Evolutionary conservation across 2,113 vertebrate species (phyloP), one percentile per base, ranked within the genome.

Genomic region (Bubalus kerabau): DNA sequence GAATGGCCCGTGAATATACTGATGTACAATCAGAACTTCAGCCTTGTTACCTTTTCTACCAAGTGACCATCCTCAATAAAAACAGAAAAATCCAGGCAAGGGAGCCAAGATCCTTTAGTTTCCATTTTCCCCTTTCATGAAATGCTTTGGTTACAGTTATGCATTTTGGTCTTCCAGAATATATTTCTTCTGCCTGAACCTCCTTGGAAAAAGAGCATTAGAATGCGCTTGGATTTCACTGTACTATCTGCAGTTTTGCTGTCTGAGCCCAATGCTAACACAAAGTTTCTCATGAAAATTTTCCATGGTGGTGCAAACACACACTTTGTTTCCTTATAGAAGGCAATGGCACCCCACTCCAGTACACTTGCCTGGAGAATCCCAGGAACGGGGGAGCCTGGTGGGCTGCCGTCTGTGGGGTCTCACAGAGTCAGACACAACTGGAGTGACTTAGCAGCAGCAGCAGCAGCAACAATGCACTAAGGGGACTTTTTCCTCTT

Each of bases 401-500:
- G 11, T 48, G 48, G 48, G 48, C 8, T 48, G 48, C 2, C 48
- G 2, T 48, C 48, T 48, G 48, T 48, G 48, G 48, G 48, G 48
- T 48, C 11, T 11, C 48, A 48, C 48, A 48, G 48, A 48, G 1
- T 48, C 48, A 48, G 11, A 48, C 48, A 48, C 2, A 9, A 48
- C 48, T 48, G 48, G 48, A 48, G 48, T 48, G 48, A 48, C 48
- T 48, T 48, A 13, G 48, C 48, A 48, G 48, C 48, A 48, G 48
- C 48, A 48, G 48, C 11, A 48, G 48, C 11, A 48, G 87, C 96
- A 56, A 32, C 23, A 59, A 59, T 96, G 97, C 92, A 94, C 96
- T 93, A 92, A 94, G 92, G 98, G 97, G 91, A 57, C 23, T 97
- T 98, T 95, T 98, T 97, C 97, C 90, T 97, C 93, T 98, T 98